Percentiles rank a stretch among this genome's conserved stretches.
Evolutionary conservation across 2,797 vertebrate species (phyloP).

Genomic region (Falco berigora): DNA sequence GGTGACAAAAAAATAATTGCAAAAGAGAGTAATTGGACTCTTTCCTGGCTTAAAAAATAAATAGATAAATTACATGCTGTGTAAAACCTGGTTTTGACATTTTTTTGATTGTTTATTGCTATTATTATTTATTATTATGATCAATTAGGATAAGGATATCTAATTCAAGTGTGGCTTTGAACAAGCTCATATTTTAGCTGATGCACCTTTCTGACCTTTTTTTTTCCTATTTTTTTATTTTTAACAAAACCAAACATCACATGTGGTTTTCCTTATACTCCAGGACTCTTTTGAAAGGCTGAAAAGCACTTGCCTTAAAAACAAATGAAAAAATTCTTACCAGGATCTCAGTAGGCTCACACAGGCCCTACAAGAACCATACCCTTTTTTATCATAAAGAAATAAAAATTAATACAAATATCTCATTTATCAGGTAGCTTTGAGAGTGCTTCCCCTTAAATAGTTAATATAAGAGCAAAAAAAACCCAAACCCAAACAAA

Average conservation of each 20-base stretch:
- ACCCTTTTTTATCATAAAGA: neutral
- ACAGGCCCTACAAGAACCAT: neutral
- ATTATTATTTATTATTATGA: neutral
- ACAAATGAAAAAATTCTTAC: neutral
- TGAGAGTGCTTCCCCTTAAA: neutral
- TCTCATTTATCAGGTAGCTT: neutral
- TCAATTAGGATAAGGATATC: neutral
- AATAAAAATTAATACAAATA: neutral
- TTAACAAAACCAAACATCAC: neutral
- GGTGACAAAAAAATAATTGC: neutral
- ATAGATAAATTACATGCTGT: neutral
- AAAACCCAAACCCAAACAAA: neutral
- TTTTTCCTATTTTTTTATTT: neutral
- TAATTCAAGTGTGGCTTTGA: neutral
- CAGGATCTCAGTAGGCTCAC: neutral
- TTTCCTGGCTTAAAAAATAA: neutral
- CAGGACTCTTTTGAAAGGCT: neutral
- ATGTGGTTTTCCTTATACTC: neutral
- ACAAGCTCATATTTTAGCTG: neutral
- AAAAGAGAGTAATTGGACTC: neutral
- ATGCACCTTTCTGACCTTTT: neutral
- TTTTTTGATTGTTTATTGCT: neutral
- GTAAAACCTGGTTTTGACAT: neutral
- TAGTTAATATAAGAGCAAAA: neutral
- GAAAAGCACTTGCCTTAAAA: neutral